Evolutionary conservation across 2,113 vertebrate species (phyloP).

Genomic region (Psittacara wagleri): DNA sequence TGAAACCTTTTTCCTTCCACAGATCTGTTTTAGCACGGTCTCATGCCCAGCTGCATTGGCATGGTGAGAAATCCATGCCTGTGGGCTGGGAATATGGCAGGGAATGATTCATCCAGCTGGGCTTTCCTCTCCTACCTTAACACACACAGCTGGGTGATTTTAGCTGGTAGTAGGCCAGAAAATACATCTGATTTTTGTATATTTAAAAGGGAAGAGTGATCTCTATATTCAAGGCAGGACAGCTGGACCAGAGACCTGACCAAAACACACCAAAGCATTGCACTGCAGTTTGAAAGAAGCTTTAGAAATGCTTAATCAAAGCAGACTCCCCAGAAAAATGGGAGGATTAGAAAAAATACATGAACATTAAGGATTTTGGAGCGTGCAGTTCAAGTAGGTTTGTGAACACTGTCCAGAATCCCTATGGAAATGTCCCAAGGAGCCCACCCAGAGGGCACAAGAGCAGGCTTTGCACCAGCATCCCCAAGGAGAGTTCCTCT

Average conservation of each 20-base stretch:
- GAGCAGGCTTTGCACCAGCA: not conserved
- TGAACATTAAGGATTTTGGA: not conserved
- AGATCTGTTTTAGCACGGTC: accelerated
- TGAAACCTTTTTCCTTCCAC: not conserved
- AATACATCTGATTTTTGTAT: not conserved
- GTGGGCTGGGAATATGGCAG: accelerated
- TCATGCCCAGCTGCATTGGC: accelerated
- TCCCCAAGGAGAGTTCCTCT: not conserved
- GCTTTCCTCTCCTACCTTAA: not conserved
- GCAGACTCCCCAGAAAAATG: not conserved
- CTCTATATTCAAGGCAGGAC: not conserved
- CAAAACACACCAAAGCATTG: not conserved
- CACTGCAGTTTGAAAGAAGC: not conserved
- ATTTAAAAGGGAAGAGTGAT: not conserved
- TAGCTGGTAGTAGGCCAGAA: not conserved
- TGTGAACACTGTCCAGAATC: not conserved
- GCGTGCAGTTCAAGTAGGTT: not conserved
- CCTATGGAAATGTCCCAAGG: not conserved
- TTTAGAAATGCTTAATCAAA: not conserved
- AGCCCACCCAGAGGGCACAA: not conserved
- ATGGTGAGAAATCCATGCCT: not conserved
- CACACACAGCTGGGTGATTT: not conserved
- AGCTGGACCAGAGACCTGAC: not conserved
- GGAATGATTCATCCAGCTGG: not conserved
- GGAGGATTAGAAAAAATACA: not conserved